Percentiles rank a stretch among this genome's conserved stretches.
Conservation (phyloP, 2,113 vertebrate species). For the Pelecanoides urinatrix region DNA sequence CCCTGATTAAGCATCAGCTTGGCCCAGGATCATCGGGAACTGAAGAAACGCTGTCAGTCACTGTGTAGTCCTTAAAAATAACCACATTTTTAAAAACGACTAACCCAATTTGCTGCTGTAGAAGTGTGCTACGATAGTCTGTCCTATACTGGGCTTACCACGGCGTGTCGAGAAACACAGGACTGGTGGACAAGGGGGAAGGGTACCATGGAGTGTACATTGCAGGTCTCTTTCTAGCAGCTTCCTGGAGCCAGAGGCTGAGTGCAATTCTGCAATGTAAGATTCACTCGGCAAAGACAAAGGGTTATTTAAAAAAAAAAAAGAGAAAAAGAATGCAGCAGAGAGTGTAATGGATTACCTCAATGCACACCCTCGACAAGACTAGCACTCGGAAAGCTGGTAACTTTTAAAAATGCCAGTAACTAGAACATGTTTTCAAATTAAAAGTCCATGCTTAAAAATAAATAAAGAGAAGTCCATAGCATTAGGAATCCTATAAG, state of each 20-base stretch:
- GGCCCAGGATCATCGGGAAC: not conserved
- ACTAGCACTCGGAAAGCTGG: slow-evolving; percentile 56
- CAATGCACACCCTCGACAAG: slow-evolving; percentile 42
- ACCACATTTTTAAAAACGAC: rapidly evolving
- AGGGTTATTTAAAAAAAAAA: slow-evolving; percentile 45
- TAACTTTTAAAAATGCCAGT: slow-evolving; percentile 64
- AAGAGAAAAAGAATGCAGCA: not conserved
- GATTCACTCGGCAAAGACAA: slow-evolving; percentile 59
- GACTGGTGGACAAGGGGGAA: not conserved
- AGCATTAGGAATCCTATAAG: slow-evolving; percentile 74
- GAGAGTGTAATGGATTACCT: slow-evolving; percentile 51
- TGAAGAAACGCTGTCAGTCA: not conserved
- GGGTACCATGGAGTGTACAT: slow-evolving; percentile 15
- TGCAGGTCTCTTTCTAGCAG: slow-evolving; percentile 42
- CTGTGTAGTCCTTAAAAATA: not conserved
- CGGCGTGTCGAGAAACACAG: not conserved
- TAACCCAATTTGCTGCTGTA: not conserved
- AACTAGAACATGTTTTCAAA: slow-evolving; percentile 69
- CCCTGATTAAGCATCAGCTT: not conserved
- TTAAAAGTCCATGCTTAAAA: slow-evolving; percentile 77
- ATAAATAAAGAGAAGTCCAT: slow-evolving; percentile 82
- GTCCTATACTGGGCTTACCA: not conserved
- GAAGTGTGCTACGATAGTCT: not conserved
- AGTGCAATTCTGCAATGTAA: slow-evolving; percentile 33
- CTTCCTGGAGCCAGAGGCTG: slow-evolving; percentile 19